Base-by-base conservation (phyloP, 2,797 vertebrate species). In the Chanos chanos region DNA sequence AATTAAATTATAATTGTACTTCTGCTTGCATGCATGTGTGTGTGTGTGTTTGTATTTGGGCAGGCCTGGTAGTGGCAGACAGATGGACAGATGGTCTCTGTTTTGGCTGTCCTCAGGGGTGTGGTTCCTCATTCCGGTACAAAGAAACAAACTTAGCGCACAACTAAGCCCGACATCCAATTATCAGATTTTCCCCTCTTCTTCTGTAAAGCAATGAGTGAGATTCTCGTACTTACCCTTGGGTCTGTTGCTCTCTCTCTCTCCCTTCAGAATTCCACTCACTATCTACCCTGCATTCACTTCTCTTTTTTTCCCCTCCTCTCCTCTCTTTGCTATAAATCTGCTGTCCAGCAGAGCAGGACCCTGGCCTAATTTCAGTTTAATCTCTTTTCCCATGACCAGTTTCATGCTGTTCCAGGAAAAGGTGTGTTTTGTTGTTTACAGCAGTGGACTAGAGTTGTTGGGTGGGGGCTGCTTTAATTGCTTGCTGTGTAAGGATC, bases 21-120 rank as follows among this genome's bases (percentile, higher is more conserved):
- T 40, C n/a, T 18, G 6, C n/a, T 1, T 36, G 41, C 25, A 25
- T 54, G 50, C 31, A 40, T 47, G 39, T 51, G 19, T 70, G 36
- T 27, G 62, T 60, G 24, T 52, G 33, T 27, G 19, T 37, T 33
- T 52, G 39, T 59, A 54, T 36, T 48, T 41, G 47, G 22, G 45
- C 24, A 16, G 12, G 39, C 9, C 36, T 45, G 27, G 37, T 31
- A 62, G 61, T 51, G 19, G 44, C 43, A 50, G 41, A 56, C 44
- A 27, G 53, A n/a, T 30, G 55, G 52, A 70, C 80, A 83, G 78
- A 85, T 86, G 81, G 81, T 75, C 72, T 75, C 70, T 47, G 66
- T 70, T 55, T 66, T 77, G 60, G 51, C 57, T 75, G 77, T 81
- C 77, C 74, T 70, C 7, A 40, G 51, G 74, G 71, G 77, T 64